Evolutionary conservation across 1,140 invertebrate species (phyloP), one percentile per base, ranked within the genome.

Genomic region (Cryptotermes secundus): DNA sequence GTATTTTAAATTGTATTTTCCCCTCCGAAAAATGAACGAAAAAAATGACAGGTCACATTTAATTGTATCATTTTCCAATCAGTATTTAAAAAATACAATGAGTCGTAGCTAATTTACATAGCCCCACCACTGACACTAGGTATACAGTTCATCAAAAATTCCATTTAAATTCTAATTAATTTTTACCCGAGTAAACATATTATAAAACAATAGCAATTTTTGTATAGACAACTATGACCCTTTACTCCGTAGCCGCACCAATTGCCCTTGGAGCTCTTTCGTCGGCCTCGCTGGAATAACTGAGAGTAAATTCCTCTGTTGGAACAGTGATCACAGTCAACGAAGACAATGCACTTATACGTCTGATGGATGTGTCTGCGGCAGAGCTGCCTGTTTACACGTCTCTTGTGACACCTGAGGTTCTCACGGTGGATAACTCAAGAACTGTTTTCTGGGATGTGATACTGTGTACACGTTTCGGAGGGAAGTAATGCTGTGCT

Each of bases 91-190:
- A 72, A 72, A 72, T 26, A 72, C n/a, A 72, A 72, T 72, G 59
- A 72, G 59, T 72, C 59, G 59, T 72, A 72, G 31, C 59, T 72
- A 72, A 72, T 72, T 72, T 72, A 72, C 59, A 72, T 26, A 72
- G 59, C 59, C n/a, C 59, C 59, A 72, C 59, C 59, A 72, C 3
- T 14, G 59, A n/a, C 59, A 31, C 59, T 72, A 72, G 59, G 1
- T 72, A 72, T 31, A 72, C n/a, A 72, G 59, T 72, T 72, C 59
- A 72, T 72, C 59, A 72, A 72, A 72, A 72, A 72, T 72, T 72
- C 59, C 59, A 72, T 72, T 72, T 72, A 72, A 72, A 72, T 72
- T 72, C 59, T 72, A 72, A 72, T 72, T 72, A 72, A 72, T 72
- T 72, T 72, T 72, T 72, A 72, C 59, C 59, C 59, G 59, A 72